phyloP scores from a whole-genome alignment of 2,888 invertebrate genomes.

The Lepeophtheirus nordmannii region DNA sequence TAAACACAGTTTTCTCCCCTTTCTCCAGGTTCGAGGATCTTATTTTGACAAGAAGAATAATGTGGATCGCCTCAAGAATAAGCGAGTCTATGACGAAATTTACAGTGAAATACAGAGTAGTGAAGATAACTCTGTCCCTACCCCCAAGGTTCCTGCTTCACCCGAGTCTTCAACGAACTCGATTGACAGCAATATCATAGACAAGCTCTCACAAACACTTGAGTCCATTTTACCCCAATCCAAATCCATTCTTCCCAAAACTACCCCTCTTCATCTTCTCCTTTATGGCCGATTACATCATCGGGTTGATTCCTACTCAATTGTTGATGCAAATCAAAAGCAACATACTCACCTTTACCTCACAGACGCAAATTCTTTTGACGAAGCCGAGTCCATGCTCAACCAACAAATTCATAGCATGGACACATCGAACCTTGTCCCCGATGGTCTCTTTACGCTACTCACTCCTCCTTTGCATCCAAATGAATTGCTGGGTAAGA shows the following conservation, averaged over 20 bases:
- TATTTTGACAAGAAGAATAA: background rate
- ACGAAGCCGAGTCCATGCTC: slow-evolving; percentile 5
- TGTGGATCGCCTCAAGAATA: background rate
- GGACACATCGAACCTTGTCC: background rate
- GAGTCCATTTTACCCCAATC: background rate
- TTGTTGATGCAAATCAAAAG: background rate
- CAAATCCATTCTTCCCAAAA: background rate
- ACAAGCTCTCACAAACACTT: background rate
- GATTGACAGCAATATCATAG: background rate
- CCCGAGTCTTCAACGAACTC: background rate
- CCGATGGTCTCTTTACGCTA: background rate
- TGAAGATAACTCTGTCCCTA: background rate
- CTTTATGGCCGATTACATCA: slow-evolving; percentile 15
- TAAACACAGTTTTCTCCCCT: too few species aligned
- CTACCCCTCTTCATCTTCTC: slow-evolving; percentile 12
- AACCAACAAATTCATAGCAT: background rate
- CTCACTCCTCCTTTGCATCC: background rate
- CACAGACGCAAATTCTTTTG: slow-evolving; percentile 13
- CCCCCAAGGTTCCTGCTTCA: too few species aligned
- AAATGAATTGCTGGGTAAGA: background rate
- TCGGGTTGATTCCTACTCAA: slow-evolving; percentile 20
- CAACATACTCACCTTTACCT: background rate
- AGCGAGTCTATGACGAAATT: background rate
- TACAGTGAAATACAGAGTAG: background rate
- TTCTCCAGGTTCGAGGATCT: background rate